Evolutionary conservation across 1,140 invertebrate species (phyloP).

Genomic region (Dendrolimus kikuchii): DNA sequence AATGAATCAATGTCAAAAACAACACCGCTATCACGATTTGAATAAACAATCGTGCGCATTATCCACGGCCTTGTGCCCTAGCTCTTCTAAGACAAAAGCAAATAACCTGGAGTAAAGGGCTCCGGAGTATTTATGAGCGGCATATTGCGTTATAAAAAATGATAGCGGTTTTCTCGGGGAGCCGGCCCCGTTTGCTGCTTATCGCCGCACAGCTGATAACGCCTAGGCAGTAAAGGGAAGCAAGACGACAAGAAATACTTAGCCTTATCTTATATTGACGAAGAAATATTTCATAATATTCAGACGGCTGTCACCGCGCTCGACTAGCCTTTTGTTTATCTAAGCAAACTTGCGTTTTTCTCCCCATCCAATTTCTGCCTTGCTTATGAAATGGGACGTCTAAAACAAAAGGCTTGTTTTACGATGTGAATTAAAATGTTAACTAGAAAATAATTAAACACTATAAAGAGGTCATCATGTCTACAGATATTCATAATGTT

Average conservation of each 20-base stretch:
- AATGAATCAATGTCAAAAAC: not conserved
- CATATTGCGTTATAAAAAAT: slow-evolving; percentile 47
- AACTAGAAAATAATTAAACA: too few relatives aligned
- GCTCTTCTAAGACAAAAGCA: slow-evolving; percentile 27
- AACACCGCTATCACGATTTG: slow-evolving; percentile 1
- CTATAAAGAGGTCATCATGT: too few relatives aligned
- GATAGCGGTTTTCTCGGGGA: slow-evolving; percentile 32
- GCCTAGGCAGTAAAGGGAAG: slow-evolving; percentile 27
- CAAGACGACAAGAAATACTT: slow-evolving; percentile 27
- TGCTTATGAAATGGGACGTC: slow-evolving; percentile 4
- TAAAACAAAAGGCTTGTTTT: slow-evolving; percentile 5
- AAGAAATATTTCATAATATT: slow-evolving; percentile 31
- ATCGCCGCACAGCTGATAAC: slow-evolving; percentile 28
- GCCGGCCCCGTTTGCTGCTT: slow-evolving; percentile 31
- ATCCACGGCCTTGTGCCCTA: slow-evolving; percentile 8
- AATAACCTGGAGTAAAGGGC: slow-evolving; percentile 27
- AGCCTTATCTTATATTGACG: slow-evolving; percentile 32
- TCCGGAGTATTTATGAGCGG: slow-evolving; percentile 32
- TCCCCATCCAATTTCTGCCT: slow-evolving; percentile 3
- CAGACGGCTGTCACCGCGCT: slow-evolving; percentile 16
- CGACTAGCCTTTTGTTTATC: slow-evolving; percentile 24
- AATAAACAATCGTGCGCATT: slow-evolving; percentile 21
- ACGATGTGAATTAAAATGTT: too few relatives aligned
- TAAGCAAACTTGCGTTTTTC: slow-evolving; percentile 13
- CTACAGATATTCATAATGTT: too few relatives aligned